A percentile compares a stretch with the other conserved stretches of the same genome.
phyloP scores from a whole-genome alignment of 2,113 vertebrate species.

The Paedocypris sp. region DNA sequence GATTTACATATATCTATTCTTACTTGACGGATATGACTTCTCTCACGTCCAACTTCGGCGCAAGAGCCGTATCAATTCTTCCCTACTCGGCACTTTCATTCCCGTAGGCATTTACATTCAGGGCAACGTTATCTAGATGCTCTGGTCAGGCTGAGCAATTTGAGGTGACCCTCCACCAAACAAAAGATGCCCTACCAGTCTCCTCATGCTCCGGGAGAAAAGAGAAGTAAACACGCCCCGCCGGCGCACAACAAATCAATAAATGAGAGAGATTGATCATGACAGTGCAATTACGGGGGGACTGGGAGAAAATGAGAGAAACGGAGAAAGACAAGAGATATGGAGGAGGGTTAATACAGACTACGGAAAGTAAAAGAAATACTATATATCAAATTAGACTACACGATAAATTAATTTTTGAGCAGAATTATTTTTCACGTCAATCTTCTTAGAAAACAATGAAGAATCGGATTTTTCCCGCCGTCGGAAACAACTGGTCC shows the following conservation, averaged over 20 bases:
- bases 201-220: slow-evolving; percentile 34
- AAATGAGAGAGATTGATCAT: slow-evolving; percentile 44
- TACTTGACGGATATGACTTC: too few species aligned
- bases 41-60: too few species aligned
- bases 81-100: too few species aligned
- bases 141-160: not conserved
- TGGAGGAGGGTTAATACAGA: not conserved
- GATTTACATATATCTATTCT: too few species aligned
- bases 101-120: not conserved
- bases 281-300: slow-evolving; percentile 46
- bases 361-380: not conserved
- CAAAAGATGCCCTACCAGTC: slow-evolving; percentile 9
- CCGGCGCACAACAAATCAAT: slow-evolving; percentile 51
- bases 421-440: too few species aligned
- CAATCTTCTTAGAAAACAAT: too few species aligned
- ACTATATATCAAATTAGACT: too few species aligned
- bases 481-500: not conserved
- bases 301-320: slow-evolving; percentile 14
- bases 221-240: slow-evolving; percentile 46
- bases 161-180: slow-evolving; percentile 23
- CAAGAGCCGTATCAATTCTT: too few species aligned
- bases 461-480: too few species aligned
- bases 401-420: too few species aligned
- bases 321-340: not conserved
- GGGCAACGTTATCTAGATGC: not conserved